Conservation (phyloP, 2,888 invertebrate genomes). For the Eudasyphora cyanicolor region DNA sequence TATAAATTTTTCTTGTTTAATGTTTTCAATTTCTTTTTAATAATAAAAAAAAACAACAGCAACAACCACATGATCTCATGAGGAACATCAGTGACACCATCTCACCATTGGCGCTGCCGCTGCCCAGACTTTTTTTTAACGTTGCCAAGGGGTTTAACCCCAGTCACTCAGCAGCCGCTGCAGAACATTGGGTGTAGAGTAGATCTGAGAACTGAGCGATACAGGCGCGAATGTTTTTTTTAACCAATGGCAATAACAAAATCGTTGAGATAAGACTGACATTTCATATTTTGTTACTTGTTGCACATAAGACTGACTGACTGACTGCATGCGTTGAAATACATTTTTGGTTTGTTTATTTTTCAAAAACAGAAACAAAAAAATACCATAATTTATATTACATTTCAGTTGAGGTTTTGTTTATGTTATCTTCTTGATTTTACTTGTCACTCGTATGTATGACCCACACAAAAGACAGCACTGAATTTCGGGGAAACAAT, state of each 20-base stretch:
- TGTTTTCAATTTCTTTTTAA: slow-evolving; percentile 43
- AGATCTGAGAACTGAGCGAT: not conserved
- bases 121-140: slow-evolving; percentile 54
- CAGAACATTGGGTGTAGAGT: slow-evolving; percentile 7
- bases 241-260: not conserved
- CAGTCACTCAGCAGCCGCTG: slow-evolving; percentile 59
- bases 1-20: slow-evolving; percentile 46
- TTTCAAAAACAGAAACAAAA: not conserved
- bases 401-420: not conserved
- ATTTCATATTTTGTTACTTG: slow-evolving; percentile 44
- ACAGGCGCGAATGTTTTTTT: not conserved
- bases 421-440: not conserved
- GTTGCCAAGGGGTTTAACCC: slow-evolving; percentile 53
- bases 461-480: not conserved
- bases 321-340: not conserved
- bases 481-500: too few species aligned
- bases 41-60: slow-evolving; percentile 15
- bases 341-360: slow-evolving; percentile 49
- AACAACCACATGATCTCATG: not conserved
- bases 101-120: not conserved
- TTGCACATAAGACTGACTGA: not conserved
- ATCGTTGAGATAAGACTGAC: slow-evolving; percentile 51
- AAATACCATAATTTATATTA: slow-evolving; percentile 37
- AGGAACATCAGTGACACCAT: slow-evolving; percentile 6
- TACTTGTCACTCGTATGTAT: not conserved